Evolutionary conservation across 2,797 vertebrate genomes (phyloP).

Genomic region (Muscicapa comitata): DNA sequence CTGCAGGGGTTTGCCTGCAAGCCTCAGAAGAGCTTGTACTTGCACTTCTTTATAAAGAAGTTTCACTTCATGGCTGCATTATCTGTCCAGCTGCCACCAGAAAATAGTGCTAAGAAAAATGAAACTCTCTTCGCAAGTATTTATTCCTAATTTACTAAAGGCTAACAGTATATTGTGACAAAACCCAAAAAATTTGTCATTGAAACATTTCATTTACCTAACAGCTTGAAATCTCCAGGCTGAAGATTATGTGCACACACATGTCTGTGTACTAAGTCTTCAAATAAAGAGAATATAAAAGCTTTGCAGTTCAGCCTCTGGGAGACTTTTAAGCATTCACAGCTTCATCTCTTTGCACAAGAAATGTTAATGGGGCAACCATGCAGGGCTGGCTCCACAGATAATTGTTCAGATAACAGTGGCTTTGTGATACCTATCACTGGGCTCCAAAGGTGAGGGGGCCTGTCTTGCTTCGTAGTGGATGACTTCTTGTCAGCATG

Average conservation of each 20-base stretch:
- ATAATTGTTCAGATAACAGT: background rate
- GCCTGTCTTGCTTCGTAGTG: background rate
- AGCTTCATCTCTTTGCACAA: background rate
- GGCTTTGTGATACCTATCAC: background rate
- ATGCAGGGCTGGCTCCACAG: background rate
- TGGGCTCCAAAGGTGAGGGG: background rate
- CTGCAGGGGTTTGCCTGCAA: slow-evolving; percentile 37
- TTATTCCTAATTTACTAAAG: slow-evolving; percentile 42
- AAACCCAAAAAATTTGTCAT: background rate
- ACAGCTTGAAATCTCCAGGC: slow-evolving; percentile 45
- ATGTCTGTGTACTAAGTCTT: background rate
- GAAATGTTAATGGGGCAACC: background rate
- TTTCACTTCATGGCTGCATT: background rate
- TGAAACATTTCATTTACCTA: slow-evolving; percentile 59
- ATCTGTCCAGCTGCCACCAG: slow-evolving; percentile 10
- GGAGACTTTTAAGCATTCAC: background rate
- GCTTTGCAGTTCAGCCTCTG: background rate
- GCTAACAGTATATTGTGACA: slow-evolving; percentile 4
- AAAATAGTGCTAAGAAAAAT: slow-evolving; percentile 25
- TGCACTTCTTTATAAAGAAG: slow-evolving; percentile 16
- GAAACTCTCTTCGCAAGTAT: slow-evolving; percentile 25
- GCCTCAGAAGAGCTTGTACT: slow-evolving; percentile 17
- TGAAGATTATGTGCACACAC: background rate
- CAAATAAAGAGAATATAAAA: slow-evolving; percentile 48
- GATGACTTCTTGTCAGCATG: slow-evolving; percentile 52